Conservation (phyloP, 2,888 invertebrate species). For the Pegoplata infirma region DNA sequence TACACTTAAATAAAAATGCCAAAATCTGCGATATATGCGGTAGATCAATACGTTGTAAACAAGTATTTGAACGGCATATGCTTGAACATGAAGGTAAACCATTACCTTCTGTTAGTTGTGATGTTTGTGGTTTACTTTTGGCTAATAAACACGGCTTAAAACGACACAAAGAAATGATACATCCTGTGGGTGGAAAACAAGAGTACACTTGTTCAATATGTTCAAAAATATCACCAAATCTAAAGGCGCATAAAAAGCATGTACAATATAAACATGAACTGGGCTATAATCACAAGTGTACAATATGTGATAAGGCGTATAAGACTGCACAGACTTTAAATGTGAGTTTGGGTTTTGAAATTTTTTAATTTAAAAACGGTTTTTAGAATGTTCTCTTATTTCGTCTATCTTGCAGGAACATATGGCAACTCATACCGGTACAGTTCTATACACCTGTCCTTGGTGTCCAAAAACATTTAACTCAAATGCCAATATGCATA, state of each 20-base stretch:
- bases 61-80: slow-evolving; percentile 74
- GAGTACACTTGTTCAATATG: slow-evolving; percentile 73
- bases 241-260: slow-evolving; percentile 75
- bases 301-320: slow-evolving; percentile 75
- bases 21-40: slow-evolving; percentile 67
- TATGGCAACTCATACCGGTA: slow-evolving; percentile 75
- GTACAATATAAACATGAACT: slow-evolving; percentile 74
- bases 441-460: slow-evolving; percentile 73
- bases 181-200: slow-evolving; percentile 71
- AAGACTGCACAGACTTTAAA: slow-evolving; percentile 69
- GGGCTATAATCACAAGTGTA: slow-evolving; percentile 72
- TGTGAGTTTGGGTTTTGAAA: background rate
- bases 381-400: background rate
- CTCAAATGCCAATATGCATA: slow-evolving; percentile 74
- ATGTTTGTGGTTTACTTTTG: slow-evolving; percentile 74
- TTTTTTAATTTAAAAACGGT: background rate
- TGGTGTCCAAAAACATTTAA: slow-evolving; percentile 74
- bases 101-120: slow-evolving; percentile 74
- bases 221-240: slow-evolving; percentile 74
- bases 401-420: slow-evolving; percentile 68
- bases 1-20: slow-evolving; percentile 46
- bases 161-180: slow-evolving; percentile 73
- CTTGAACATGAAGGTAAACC: slow-evolving; percentile 73
- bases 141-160: slow-evolving; percentile 71
- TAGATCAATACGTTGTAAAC: slow-evolving; percentile 73